Evolutionary conservation across 2,888 invertebrate genomes (phyloP).

Genomic region (Heliconius cydno): DNA sequence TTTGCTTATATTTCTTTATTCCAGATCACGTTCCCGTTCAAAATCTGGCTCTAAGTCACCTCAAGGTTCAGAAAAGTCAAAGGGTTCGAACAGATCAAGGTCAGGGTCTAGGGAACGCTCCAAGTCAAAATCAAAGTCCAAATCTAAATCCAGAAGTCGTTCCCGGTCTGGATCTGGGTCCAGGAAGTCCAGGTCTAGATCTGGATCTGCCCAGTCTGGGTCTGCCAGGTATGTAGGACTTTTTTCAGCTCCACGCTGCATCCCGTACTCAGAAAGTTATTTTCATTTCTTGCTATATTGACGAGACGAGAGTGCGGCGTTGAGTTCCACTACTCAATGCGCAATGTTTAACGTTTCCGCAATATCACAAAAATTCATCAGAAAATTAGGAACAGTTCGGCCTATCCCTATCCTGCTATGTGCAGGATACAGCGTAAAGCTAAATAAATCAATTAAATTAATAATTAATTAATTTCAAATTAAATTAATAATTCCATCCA

Average conservation of each 20-base stretch:
- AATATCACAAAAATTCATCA: too few relatives aligned
- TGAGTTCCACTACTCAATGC: too few relatives aligned
- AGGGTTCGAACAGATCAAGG: constrained; percentile 51
- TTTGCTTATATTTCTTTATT: neutral
- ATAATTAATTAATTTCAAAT: too few relatives aligned
- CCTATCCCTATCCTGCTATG: neutral
- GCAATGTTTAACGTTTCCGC: too few relatives aligned
- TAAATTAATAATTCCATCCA: too few relatives aligned
- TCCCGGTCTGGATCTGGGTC: constrained; percentile 28
- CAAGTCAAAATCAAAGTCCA: constrained; percentile 67
- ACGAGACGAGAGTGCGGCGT: too few relatives aligned
- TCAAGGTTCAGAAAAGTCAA: constrained; percentile 65
- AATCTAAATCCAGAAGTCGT: constrained; percentile 56
- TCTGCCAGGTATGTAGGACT: constrained; percentile 29
- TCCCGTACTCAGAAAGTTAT: too few relatives aligned
- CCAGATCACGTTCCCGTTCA: constrained; percentile 68
- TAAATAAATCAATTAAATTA: neutral
- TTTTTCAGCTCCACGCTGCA: neutral
- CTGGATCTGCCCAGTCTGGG: constrained; percentile 30
- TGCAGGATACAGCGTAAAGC: neutral
- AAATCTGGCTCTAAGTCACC: constrained; percentile 76
- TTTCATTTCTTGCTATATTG: too few relatives aligned
- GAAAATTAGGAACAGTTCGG: neutral
- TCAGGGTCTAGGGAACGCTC: constrained; percentile 65
- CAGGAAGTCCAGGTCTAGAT: constrained; percentile 6